These are phyloP conservation scores for Spilogale gracilis DNA, from an alignment of 2,113 vertebrate genomes.

Conservation along the genomic window DNA sequence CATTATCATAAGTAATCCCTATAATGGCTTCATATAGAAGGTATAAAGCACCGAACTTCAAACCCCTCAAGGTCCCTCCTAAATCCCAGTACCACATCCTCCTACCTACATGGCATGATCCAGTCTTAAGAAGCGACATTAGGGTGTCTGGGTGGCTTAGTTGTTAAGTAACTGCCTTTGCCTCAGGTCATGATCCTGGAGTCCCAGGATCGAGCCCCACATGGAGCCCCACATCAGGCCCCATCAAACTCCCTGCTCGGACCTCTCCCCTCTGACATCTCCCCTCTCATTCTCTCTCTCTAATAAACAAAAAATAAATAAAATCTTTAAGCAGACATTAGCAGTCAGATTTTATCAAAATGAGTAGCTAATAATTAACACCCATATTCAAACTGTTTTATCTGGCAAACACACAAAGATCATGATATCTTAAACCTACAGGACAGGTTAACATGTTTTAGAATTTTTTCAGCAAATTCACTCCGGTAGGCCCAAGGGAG, in stretches of 20 bases:
- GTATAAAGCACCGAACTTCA: neutral
- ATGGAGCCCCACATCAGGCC: no score
- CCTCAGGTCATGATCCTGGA: no score
- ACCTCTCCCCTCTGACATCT: no score
- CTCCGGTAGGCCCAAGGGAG: neutral
- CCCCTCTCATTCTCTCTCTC: no score
- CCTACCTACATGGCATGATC: neutral
- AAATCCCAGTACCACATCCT: neutral
- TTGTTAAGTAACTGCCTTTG: no score
- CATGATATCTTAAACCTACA: neutral
- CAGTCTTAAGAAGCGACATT: neutral
- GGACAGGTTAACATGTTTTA: neutral
- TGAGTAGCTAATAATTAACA: neutral
- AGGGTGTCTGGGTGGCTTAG: no score
- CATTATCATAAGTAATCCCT: neutral
- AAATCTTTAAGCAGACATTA: neutral
- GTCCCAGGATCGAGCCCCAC: no score
- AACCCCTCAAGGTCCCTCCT: neutral
- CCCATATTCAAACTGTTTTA: neutral
- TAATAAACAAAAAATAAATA: no score
- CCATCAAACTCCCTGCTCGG: no score
- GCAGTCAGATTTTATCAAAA: neutral
- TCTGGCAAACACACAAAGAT: neutral
- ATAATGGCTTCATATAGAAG: neutral
- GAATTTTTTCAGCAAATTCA: neutral